Evolutionary conservation across 2,888 invertebrate species (phyloP), one percentile per base, ranked within the genome.

Genomic region (Synanthedon vespiformis): DNA sequence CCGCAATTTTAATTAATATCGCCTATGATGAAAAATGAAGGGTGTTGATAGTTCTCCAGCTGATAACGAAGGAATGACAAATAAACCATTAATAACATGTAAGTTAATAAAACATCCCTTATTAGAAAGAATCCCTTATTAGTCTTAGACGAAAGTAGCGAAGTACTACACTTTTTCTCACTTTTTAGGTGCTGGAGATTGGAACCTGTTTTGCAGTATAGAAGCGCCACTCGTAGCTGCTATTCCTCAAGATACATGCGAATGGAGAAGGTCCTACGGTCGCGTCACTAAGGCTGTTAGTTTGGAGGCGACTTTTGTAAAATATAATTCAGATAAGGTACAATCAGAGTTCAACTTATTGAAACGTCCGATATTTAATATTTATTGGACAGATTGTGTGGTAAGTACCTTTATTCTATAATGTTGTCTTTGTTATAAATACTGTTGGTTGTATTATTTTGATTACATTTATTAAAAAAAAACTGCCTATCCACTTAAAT

Each of bases 351-450:
- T 93, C 80, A 93, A 93, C 70, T 89, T 98, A 50, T 88, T 97
- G 56, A 93, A 95, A 61, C 93, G 95, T 65, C 96, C 97, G 11
- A 93, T 98, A 74, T 92, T 98, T 71, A 97, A 98, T 77, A 94
- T 96, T 55, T 98, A 94, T 79, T 97, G 97, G 93, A 97, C 95
- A 18, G 97, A 98, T 75, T 97, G 97, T 89, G 91, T 91, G 75
- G 97, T 97, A 89, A 88, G 91, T 87, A 60, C 50, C 44, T 48
- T 52, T 40, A 27, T 52, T 22, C 5, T 1, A 5, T 22, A 22
- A 22, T 40, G 13, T 13, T 40, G 3, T 22, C 22, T 22, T 44
- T 14, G 1, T 12, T 11, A 34, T 34, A 34, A 34, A 34, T 27
- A 8, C 10, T 34, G 10, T 34, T 34, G 1, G 8, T 34, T 8